Evolutionary conservation across 2,113 vertebrate genomes (phyloP).

Genomic region (Podocnemis expansa): DNA sequence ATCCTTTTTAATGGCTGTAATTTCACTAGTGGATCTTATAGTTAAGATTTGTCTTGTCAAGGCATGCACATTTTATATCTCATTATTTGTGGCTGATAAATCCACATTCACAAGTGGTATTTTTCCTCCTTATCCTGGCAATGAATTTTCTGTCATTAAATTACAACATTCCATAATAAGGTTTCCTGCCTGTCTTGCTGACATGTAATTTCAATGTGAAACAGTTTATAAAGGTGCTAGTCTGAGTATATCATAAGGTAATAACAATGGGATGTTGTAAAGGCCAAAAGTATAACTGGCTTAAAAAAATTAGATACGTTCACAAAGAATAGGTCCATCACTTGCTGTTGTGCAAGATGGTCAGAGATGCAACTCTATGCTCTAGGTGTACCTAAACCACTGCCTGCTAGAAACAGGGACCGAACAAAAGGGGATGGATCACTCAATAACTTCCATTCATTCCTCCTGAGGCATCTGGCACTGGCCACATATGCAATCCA

Average conservation of each 20-base stretch:
- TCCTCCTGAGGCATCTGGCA: neutral
- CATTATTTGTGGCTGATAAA: neutral
- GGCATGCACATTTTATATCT: neutral
- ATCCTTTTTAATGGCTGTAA: neutral
- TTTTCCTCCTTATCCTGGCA: neutral
- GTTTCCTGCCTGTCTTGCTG: neutral
- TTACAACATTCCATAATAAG: neutral
- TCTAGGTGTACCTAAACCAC: neutral
- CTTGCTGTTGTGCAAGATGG: neutral
- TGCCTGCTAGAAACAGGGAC: neutral
- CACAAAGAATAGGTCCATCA: neutral
- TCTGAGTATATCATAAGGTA: neutral
- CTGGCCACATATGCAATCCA: neutral
- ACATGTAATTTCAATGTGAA: neutral
- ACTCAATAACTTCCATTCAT: neutral
- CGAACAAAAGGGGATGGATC: neutral
- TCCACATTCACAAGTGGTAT: neutral
- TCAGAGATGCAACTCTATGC: neutral
- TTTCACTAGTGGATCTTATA: neutral
- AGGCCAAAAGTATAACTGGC: neutral
- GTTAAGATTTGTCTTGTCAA: neutral
- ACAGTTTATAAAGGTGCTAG: neutral
- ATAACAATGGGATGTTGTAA: neutral
- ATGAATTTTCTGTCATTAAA: neutral
- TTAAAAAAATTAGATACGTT: neutral